Evolutionary conservation across 2,888 invertebrate species (phyloP), one percentile per base, ranked within the genome.

Genomic region (Lepidocyrtinus sp.): DNA sequence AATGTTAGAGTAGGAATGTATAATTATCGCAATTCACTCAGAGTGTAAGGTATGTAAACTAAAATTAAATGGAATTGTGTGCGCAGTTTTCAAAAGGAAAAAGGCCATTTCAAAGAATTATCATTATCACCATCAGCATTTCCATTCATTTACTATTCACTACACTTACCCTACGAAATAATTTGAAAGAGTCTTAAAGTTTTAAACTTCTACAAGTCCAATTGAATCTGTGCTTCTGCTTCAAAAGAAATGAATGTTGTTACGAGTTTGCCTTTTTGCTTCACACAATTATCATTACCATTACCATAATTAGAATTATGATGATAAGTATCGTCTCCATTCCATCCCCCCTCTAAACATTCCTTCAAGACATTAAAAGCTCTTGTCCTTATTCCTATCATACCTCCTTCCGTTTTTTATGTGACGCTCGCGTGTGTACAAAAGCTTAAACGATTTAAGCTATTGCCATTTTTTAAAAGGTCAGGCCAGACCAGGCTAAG

Each of bases 251-350:
- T 55, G 70, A 70, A 59, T 69, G 65, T n/a, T 27, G 61, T 67
- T 78, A 79, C 50, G 63, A 69, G 69, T 79, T 79, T n/a, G n/a
- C 78, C 78, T 79, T 69, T 70, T 27, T 75, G 46, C 73, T 79
- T 73, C 78, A 68, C 68, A 25, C 67, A 65, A 78, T 72, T 72
- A 78, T 72, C 72, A 72, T 78, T 71, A 73, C 73, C 45, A 74
- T 74, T 74, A 79, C 69, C 73, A 79, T 79, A 71, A 77, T 70
- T 70, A 65, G 70, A 69, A 79, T 78, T 72, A 72, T 64, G 46
- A 71, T 71, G 77, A 79, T 73, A 73, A 79, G 27, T 64, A 79
- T n/a, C n/a, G n/a, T 72, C 67, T 72, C 71, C 64, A 36, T 46
- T 61, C 2, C 59, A 21, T 71, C 65, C 50, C 62, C 68, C 65